phyloP scores from a whole-genome alignment of 2,113 vertebrate species.

The Pachypanchax playfairii region DNA sequence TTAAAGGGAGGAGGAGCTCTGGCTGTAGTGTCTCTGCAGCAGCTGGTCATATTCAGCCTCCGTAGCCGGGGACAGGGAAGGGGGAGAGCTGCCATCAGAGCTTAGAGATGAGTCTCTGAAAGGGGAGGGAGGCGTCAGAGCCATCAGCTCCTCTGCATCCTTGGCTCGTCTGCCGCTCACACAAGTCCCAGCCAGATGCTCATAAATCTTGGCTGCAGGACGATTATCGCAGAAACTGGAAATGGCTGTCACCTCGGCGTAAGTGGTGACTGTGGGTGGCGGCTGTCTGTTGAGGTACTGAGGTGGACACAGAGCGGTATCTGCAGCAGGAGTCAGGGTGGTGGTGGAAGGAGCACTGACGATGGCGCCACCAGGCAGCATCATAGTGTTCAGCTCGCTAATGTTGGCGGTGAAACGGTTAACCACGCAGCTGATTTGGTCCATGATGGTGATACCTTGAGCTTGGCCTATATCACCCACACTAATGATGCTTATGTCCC shows the following conservation, averaged over 20 bases:
- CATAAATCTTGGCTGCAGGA: slow-evolving; percentile 66
- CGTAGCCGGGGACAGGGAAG: slow-evolving; percentile 87
- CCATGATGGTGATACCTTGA: slow-evolving; percentile 93
- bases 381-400: slow-evolving; percentile 95
- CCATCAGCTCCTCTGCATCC: slow-evolving; percentile 85
- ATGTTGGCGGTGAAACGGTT: slow-evolving; percentile 97
- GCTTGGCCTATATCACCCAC: slow-evolving; percentile 77
- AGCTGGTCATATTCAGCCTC: slow-evolving; percentile 93
- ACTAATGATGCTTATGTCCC: slow-evolving; percentile 53
- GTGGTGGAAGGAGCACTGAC: slow-evolving; percentile 70
- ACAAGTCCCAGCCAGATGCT: slow-evolving; percentile 80
- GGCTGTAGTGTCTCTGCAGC: slow-evolving; percentile 93
- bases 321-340: slow-evolving; percentile 76
- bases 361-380: slow-evolving; percentile 81
- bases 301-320: slow-evolving; percentile 79
- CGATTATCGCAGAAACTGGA: slow-evolving; percentile 79
- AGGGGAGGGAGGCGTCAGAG: slow-evolving; percentile 94
- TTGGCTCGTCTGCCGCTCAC: slow-evolving; percentile 77
- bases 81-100: slow-evolving; percentile 87
- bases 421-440: slow-evolving; percentile 97
- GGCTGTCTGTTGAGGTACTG: slow-evolving; percentile 86
- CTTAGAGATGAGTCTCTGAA: slow-evolving; percentile 93
- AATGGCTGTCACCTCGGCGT: slow-evolving; percentile 88
- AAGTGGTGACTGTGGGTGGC: slow-evolving; percentile 86
- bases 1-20: slow-evolving; percentile 97